Evolutionary conservation across 1,140 invertebrate species (phyloP).

Genomic region (Microplitis demolitor): DNA sequence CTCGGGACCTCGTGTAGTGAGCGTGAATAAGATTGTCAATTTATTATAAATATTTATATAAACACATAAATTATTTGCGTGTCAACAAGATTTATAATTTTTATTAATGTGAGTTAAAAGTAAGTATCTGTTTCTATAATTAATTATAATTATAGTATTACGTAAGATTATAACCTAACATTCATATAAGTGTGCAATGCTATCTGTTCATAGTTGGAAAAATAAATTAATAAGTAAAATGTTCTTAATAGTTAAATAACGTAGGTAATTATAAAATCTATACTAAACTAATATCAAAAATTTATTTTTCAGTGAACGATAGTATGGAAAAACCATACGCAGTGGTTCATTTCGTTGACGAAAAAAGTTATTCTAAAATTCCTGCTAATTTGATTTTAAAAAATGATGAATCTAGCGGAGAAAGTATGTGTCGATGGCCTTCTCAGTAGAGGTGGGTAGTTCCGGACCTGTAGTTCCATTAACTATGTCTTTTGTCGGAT

Average conservation of each 20-base stretch:
- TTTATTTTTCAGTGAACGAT: not conserved
- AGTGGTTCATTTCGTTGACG: not conserved
- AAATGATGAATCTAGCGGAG: not conserved
- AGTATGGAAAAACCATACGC: not conserved
- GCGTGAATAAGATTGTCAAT: no score
- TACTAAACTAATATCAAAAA: not conserved
- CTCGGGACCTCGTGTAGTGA: no score
- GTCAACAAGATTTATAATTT: no score
- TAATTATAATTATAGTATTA: not conserved
- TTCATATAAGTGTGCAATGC: not conserved
- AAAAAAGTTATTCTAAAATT: not conserved
- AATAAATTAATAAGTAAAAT: no score
- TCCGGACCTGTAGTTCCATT: no score
- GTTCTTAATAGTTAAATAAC: no score
- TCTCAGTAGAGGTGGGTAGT: no score
- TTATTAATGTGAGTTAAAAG: not conserved
- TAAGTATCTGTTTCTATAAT: not conserved
- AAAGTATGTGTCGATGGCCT: not conserved
- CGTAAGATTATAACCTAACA: not conserved
- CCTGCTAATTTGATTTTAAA: not conserved
- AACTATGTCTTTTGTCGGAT: no score
- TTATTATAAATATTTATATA: no score
- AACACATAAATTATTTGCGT: no score
- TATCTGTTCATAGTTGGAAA: no score
- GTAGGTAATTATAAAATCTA: no score